Conservation (phyloP, 2,113 vertebrate species). For the Perca flavescens region DNA sequence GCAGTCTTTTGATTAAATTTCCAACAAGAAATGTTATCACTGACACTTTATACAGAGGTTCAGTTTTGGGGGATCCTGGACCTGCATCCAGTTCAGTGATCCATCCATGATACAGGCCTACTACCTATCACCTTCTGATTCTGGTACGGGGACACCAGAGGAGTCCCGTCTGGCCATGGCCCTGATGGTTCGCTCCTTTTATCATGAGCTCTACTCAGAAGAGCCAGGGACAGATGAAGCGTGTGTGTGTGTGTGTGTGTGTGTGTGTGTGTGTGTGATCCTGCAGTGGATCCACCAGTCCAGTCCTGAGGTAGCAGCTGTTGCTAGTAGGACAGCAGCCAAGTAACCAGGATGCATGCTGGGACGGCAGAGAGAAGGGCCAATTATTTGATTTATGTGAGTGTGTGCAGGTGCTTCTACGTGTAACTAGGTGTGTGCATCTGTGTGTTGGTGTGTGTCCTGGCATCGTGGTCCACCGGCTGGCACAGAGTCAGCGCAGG, state of each 20-base stretch:
- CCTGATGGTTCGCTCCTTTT: too few species aligned
- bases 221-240: too few species aligned
- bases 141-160: background rate
- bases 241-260: background rate
- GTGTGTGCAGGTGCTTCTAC: constrained; percentile 38
- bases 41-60: background rate
- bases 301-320: constrained; percentile 71
- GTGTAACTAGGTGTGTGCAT: constrained; percentile 50
- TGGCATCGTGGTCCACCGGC: constrained; percentile 40
- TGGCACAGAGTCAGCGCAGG: constrained; percentile 54
- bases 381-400: constrained; percentile 63
- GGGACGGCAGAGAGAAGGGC: constrained; percentile 62
- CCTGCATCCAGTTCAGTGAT: background rate
- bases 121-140: background rate
- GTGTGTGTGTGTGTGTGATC: constrained; percentile 22
- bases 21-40: background rate
- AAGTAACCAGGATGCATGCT: constrained; percentile 72
- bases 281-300: constrained; percentile 58
- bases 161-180: too few species aligned
- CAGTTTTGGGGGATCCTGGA: too few species aligned
- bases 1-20: background rate
- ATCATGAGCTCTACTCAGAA: too few species aligned
- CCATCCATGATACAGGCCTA: background rate
- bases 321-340: constrained; percentile 69
- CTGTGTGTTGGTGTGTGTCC: constrained; percentile 52